Percentiles rank a stretch among this genome's conserved stretches.
Conservation (phyloP, 2,888 invertebrate genomes). For the Microchrysa polita region DNA sequence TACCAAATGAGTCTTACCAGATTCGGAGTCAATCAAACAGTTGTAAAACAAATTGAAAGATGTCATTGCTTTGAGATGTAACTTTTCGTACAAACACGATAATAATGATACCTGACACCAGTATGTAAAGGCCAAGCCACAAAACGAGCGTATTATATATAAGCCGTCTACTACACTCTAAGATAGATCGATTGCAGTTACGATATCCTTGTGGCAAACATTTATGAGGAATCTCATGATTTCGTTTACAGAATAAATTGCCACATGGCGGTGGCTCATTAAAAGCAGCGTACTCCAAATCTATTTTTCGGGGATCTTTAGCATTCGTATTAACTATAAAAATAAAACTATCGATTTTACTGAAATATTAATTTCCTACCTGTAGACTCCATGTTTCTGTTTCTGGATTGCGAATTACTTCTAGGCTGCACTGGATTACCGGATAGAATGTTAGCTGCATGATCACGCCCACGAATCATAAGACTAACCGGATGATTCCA, state of each 20-base stretch:
- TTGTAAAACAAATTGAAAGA: slow-evolving; percentile 8
- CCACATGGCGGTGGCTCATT: slow-evolving; percentile 1
- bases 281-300: neutral
- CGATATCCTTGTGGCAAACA: neutral
- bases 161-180: neutral
- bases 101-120: neutral
- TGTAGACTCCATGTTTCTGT: slow-evolving; percentile 41
- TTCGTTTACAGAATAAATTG: slow-evolving; percentile 20
- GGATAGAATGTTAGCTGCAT: slow-evolving; percentile 81
- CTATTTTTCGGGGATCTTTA: neutral
- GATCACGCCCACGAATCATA: slow-evolving; percentile 81
- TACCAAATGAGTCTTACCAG: no score
- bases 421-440: slow-evolving; percentile 68
- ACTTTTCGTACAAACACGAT: neutral
- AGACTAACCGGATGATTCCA: slow-evolving; percentile 82
- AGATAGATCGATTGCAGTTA: neutral
- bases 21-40: no score
- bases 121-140: slow-evolving; percentile 26
- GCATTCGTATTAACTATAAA: neutral
- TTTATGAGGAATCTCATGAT: neutral
- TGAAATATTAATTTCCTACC: slow-evolving; percentile 17
- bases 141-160: neutral
- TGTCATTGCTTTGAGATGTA: neutral
- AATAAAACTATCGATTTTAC: neutral
- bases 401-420: slow-evolving; percentile 43